Conservation (phyloP, 2,113 vertebrate genomes). For the Scophthalmus maximus region DNA sequence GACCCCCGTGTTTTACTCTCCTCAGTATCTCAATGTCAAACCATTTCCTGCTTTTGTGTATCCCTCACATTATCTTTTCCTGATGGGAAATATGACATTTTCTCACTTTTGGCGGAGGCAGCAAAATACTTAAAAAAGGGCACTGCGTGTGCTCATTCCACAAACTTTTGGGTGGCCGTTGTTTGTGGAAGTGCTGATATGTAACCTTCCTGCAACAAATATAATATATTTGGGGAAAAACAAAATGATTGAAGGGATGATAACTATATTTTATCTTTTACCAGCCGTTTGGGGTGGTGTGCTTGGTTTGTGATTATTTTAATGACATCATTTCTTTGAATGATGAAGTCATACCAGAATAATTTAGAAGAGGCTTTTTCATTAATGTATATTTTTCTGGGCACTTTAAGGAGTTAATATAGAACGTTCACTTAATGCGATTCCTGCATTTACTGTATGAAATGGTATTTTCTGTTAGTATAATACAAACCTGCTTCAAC, state of each 20-base stretch:
- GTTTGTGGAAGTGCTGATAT: neutral
- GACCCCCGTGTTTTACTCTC: constrained; percentile 5
- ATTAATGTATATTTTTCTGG: neutral
- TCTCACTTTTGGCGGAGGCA: constrained; percentile 3
- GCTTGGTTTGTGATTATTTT: constrained; percentile 28
- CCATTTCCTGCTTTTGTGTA: constrained; percentile 19
- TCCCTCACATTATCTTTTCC: constrained; percentile 9
- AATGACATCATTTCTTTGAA: constrained; percentile 21
- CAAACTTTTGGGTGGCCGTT: neutral
- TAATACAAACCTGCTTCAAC: neutral
- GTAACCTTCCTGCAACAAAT: neutral
- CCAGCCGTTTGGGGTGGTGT: constrained; percentile 11
- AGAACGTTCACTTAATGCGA: neutral
- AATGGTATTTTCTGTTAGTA: neutral
- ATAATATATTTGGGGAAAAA: neutral
- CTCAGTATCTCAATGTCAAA: constrained; percentile 13
- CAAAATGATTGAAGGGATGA: constrained; percentile 3
- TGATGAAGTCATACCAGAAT: neutral
- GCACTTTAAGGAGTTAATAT: neutral
- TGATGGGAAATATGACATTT: constrained; percentile 8
- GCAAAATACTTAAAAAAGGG: neutral
- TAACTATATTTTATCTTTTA: neutral
- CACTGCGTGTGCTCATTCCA: neutral
- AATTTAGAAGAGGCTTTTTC: neutral
- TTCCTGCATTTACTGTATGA: neutral